phyloP scores from a whole-genome alignment of 2,888 invertebrate species.

The Keiferia lycopersicella region DNA sequence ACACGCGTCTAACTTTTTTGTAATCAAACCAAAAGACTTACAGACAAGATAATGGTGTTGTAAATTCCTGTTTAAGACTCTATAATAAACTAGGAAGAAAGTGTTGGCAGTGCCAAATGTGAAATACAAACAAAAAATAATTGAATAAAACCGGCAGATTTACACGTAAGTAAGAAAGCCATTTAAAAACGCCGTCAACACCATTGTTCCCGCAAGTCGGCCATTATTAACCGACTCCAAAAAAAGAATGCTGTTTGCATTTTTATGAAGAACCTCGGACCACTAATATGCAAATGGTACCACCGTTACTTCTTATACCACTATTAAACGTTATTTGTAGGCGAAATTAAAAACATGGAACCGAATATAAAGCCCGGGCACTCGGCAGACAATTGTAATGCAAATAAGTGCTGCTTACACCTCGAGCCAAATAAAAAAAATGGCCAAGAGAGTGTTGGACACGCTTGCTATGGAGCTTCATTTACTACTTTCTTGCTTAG shows the following conservation, averaged over 20 bases:
- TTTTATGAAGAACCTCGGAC: constrained; percentile 54
- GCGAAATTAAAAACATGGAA: constrained; percentile 74
- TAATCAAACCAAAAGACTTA: too few species aligned
- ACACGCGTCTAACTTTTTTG: too few species aligned
- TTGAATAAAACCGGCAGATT: constrained; percentile 26
- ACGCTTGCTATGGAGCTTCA: neutral
- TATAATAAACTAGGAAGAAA: constrained; percentile 2
- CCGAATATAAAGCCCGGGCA: constrained; percentile 53
- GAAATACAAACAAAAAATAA: constrained; percentile 8
- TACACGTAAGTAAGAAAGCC: constrained; percentile 29
- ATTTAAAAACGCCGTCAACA: constrained; percentile 39
- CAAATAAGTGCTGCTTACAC: constrained; percentile 52
- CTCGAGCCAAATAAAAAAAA: constrained; percentile 39
- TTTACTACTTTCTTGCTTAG: neutral
- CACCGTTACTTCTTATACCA: constrained; percentile 62
- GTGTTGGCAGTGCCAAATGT: constrained; percentile 14
- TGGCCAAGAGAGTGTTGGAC: constrained; percentile 15
- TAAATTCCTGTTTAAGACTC: constrained; percentile 2
- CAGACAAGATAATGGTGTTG: neutral
- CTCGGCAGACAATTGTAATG: constrained; percentile 71
- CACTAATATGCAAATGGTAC: constrained; percentile 68
- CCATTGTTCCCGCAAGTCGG: constrained; percentile 40
- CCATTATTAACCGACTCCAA: constrained; percentile 33
- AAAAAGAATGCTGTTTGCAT: constrained; percentile 36
- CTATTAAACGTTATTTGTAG: constrained; percentile 75